A percentile compares a stretch with the other conserved stretches of the same genome.
Evolutionary conservation across 2,888 invertebrate species (phyloP).

Genomic region (Cecidostiba fungosa): DNA sequence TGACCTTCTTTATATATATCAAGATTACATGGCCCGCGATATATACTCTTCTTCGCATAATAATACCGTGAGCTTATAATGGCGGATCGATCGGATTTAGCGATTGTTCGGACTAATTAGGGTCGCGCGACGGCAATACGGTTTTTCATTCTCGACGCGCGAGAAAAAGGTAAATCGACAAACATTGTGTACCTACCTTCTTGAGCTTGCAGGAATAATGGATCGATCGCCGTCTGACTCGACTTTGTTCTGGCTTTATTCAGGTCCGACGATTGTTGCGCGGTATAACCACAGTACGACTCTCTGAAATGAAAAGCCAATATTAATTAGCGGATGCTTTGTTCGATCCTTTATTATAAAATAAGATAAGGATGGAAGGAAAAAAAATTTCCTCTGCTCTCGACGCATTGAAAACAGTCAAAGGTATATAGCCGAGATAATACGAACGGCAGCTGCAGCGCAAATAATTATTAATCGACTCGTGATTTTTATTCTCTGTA

Average conservation of each 20-base stretch:
- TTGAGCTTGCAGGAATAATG: conserved; percentile 40
- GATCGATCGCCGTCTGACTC: conserved; percentile 45
- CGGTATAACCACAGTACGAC: conserved; percentile 1
- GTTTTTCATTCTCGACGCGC: neutral
- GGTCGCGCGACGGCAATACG: neutral
- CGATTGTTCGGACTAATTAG: neutral
- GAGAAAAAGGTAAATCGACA: conserved; percentile 1
- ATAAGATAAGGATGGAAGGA: neutral
- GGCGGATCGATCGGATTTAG: conserved; percentile 5
- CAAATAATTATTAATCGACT: conserved; percentile 21
- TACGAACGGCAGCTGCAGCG: neutral
- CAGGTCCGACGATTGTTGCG: conserved; percentile 43
- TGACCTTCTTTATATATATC: neutral
- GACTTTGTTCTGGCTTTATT: conserved; percentile 46
- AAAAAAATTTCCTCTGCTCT: neutral
- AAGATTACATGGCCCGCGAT: neutral
- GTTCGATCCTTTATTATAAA: conserved; percentile 13
- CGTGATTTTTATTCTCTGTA: conserved; percentile 13
- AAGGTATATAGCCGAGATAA: neutral
- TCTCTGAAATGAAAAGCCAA: conserved; percentile 51
- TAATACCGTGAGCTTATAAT: neutral
- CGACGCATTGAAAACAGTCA: neutral
- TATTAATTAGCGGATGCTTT: conserved; percentile 46
- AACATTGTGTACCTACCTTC: conserved; percentile 39
- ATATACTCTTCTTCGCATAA: neutral